These are phyloP conservation scores for Bradypodion pumilum DNA, from an alignment of 2,797 vertebrate genomes.

Conservation along the genomic window DNA sequence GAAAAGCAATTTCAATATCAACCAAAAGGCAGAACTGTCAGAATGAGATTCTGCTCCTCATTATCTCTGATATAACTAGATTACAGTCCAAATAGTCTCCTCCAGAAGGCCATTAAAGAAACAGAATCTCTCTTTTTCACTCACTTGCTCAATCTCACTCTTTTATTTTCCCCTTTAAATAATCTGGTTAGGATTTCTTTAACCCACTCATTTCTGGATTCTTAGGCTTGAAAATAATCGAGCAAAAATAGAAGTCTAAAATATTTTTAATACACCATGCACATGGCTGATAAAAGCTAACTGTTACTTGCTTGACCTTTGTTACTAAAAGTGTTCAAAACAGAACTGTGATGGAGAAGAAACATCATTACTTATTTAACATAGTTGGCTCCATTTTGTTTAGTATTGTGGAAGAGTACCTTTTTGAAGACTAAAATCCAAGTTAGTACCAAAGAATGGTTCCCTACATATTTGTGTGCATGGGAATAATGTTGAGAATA, in stretches of 20 bases:
- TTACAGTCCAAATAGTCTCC: neutral
- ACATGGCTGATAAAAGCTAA: neutral
- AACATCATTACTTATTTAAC: neutral
- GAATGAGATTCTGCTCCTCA: constrained; percentile 7
- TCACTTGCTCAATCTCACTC: no score
- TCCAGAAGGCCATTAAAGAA: constrained; percentile 10
- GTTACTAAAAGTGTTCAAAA: neutral
- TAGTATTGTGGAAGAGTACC: neutral
- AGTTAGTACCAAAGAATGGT: no score
- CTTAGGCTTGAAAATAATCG: neutral
- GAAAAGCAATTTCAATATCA: constrained; percentile 27
- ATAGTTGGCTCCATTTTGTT: neutral
- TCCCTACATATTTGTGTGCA: neutral
- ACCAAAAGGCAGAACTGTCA: constrained; percentile 1
- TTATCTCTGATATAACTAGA: constrained; percentile 18
- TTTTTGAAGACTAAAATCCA: no score
- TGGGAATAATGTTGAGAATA: neutral
- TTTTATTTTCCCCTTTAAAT: neutral
- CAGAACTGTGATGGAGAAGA: neutral
- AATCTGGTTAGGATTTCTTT: constrained; percentile 4
- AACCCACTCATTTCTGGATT: neutral
- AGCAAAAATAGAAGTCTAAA: neutral
- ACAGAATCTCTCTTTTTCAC: neutral
- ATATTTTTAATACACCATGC: neutral
- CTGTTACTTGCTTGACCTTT: neutral